Evolutionary conservation across 2,113 vertebrate species (phyloP).

Genomic region (Serilophus lunatus): DNA sequence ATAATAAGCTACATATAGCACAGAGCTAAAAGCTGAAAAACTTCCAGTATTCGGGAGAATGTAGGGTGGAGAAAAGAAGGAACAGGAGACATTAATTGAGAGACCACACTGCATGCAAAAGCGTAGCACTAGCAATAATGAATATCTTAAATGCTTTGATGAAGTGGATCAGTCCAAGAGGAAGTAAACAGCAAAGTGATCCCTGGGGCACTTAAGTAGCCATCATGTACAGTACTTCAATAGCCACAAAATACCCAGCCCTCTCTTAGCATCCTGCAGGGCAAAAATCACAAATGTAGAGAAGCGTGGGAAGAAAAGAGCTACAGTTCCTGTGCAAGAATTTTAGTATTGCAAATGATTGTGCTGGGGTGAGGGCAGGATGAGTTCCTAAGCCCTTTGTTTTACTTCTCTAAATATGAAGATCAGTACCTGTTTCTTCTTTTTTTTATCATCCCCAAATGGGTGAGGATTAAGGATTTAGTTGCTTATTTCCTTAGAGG

Average conservation of each 20-base stretch:
- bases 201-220: background rate
- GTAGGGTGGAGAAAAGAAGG: background rate
- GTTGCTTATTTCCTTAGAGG: conserved; percentile 44
- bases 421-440: background rate
- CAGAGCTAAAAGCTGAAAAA: background rate
- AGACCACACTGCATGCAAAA: background rate
- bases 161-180: background rate
- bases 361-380: background rate
- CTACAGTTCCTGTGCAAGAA: background rate
- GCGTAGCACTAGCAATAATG: background rate
- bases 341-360: background rate
- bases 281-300: conserved; percentile 1
- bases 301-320: conserved; percentile 4
- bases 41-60: background rate
- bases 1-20: background rate
- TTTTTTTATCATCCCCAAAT: background rate
- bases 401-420: conserved; percentile 1
- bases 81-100: background rate
- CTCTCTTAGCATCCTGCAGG: background rate
- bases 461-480: conserved; percentile 43
- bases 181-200: background rate
- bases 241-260: background rate
- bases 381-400: background rate
- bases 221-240: background rate
- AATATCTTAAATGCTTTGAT: background rate